A percentile compares a stretch with the other conserved stretches of the same genome.
phyloP scores from a whole-genome alignment of 2,888 invertebrate species.

The Euproctis similis region DNA sequence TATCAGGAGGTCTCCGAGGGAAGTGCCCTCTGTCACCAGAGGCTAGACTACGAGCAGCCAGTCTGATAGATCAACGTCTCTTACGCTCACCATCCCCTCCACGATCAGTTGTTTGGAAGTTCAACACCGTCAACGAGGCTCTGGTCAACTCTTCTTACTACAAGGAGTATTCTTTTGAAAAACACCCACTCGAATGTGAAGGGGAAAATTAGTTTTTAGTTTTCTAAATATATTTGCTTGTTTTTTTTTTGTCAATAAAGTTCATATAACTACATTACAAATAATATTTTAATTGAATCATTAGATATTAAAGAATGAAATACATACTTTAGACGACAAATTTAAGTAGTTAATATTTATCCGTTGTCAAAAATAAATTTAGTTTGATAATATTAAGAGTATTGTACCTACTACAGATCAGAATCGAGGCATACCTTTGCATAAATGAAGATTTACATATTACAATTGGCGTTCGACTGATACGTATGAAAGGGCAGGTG shows the following conservation, averaged over 20 bases:
- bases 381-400: too few relatives aligned
- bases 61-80: constrained; percentile 43
- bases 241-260: constrained; percentile 16
- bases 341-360: too few relatives aligned
- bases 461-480: constrained; percentile 51
- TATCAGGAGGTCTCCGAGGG: constrained; percentile 30
- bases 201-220: constrained; percentile 12
- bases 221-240: constrained; percentile 6
- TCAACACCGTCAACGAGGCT: constrained; percentile 59
- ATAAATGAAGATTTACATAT: constrained; percentile 70
- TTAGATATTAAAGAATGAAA: too few relatives aligned
- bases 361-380: too few relatives aligned
- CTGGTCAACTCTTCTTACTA: constrained; percentile 51
- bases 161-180: constrained; percentile 51
- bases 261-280: too few relatives aligned
- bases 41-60: constrained; percentile 45
- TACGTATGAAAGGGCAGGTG: constrained; percentile 32
- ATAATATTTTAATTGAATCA: too few relatives aligned
- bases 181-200: constrained; percentile 27
- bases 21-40: constrained; percentile 51
- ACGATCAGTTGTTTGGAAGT: constrained; percentile 47
- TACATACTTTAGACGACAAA: too few relatives aligned
- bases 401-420: constrained; percentile 44
- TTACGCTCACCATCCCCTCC: constrained; percentile 39
- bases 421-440: constrained; percentile 72